Evolutionary conservation across 2,797 vertebrate species (phyloP).

Genomic region (Percopsis omiscomaycus): DNA sequence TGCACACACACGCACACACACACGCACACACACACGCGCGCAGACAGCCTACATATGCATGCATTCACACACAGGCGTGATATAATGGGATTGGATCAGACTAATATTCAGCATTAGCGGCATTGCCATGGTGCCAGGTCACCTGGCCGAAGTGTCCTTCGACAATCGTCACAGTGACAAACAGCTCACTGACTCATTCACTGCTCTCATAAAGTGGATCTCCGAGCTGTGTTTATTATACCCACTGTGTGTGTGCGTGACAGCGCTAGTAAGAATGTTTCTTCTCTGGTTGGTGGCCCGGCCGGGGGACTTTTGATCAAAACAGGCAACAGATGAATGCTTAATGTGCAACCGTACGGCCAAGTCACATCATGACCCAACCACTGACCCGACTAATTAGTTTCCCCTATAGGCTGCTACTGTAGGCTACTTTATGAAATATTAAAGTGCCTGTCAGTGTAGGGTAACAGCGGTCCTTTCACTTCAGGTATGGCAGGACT

Average conservation of each 20-base stretch:
- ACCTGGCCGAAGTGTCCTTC: constrained; percentile 10
- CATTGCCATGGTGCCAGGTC: constrained; percentile 38
- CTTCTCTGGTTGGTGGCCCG: constrained; percentile 1
- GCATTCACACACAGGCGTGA: neutral
- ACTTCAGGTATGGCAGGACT: too few relatives aligned
- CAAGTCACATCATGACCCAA: constrained; percentile 44
- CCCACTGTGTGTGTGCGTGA: neutral
- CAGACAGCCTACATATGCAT: constrained; percentile 4
- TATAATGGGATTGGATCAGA: constrained; percentile 33
- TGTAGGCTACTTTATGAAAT: too few relatives aligned
- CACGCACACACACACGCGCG: neutral
- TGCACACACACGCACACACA: constrained; percentile 15
- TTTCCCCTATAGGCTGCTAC: constrained; percentile 41
- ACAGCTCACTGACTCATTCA: constrained; percentile 9
- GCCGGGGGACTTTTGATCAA: constrained; percentile 1
- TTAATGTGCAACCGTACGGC: constrained; percentile 38
- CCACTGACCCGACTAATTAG: constrained; percentile 41
- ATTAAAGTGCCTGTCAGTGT: too few relatives aligned
- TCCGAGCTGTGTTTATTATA: too few relatives aligned
- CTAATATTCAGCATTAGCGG: constrained; percentile 18
- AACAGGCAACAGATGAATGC: constrained; percentile 36
- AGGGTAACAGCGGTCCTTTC: too few relatives aligned
- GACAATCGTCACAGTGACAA: constrained; percentile 46
- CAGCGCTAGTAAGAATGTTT: neutral
- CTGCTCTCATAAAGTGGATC: too few relatives aligned